phyloP scores from a whole-genome alignment of 2,113 vertebrate genomes.

The Emberiza fucata region DNA sequence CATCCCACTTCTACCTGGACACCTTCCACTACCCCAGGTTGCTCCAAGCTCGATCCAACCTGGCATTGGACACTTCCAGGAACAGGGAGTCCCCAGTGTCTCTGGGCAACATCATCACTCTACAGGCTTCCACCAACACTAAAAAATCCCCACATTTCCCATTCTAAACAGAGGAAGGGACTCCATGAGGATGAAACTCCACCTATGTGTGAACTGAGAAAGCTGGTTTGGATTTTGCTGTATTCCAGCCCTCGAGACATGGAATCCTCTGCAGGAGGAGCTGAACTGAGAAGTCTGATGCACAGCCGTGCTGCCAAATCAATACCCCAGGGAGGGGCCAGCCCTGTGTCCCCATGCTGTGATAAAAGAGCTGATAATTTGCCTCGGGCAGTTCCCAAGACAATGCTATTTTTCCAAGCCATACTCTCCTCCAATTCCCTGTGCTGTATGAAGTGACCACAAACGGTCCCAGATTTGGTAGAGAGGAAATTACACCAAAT shows the following conservation, averaged over 20 bases:
- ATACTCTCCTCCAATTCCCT: neutral
- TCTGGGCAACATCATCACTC: neutral
- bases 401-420: neutral
- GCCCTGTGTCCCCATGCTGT: neutral
- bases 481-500: neutral
- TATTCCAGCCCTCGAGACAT: fast-evolving
- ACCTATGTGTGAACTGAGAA: fast-evolving
- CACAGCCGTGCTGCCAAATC: neutral
- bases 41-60: neutral
- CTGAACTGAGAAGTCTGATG: neutral
- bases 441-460: neutral
- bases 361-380: neutral
- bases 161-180: neutral
- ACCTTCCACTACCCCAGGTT: neutral
- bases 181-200: neutral
- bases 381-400: neutral
- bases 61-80: neutral
- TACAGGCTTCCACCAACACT: neutral
- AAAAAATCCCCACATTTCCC: neutral
- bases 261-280: neutral
- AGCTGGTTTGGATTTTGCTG: neutral
- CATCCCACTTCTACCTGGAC: neutral
- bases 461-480: fast-evolving
- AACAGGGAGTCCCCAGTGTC: neutral
- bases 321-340: neutral